Evolutionary conservation across 2,888 invertebrate species (phyloP), one percentile per base, ranked within the genome.

Genomic region (Eupithecia insigniata): DNA sequence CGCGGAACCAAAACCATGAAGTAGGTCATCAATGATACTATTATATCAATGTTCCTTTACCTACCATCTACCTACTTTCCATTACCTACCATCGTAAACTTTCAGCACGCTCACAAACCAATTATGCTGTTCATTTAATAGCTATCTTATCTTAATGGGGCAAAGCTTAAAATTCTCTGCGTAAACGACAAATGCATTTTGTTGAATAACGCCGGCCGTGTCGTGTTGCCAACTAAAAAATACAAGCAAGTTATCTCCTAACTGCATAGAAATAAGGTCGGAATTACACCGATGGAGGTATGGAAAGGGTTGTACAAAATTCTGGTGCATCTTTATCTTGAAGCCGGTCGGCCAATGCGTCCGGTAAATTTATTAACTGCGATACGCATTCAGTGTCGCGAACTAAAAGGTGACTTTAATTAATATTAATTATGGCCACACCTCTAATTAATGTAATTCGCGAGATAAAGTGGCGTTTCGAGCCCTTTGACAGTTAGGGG

Each of bases 351-450:
- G 85, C 87, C 89, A 89, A 90, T 91, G 91, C 90, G 87, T 85
- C 83, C 88, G 86, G 88, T 89, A 91, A 92, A 94, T 94, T 94
- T 93, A 94, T 94, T 93, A 92, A 93, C 92, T 88, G 92, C 92
- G 94, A 93, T 94, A 93, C 92, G 92, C 91, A 89, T 92, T 92
- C 90, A 90, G 89, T 92, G 92, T 92, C 90, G 89, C 90, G 85
- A 88, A 87, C 90, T 92, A 90, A 92, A 92, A 93, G 92, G 91
- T 90, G 92, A 91, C 91, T 92, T 91, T 92, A 94, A 93, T 93
- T 93, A 92, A 93, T 93, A 94, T 94, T 93, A 93, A 94, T 93
- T 92, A 93, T 90, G 86, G 88, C 91, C 92, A 92, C 93, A 93
- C 92, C 92, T 92, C 90, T 93, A 92, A 93, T 93, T 92, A 93